A percentile compares a stretch with the other conserved stretches of the same genome.
These are phyloP conservation scores for Hydrotaea cyrtoneurina DNA, from an alignment of 2,888 invertebrate genomes.

Conservation along the genomic window DNA sequence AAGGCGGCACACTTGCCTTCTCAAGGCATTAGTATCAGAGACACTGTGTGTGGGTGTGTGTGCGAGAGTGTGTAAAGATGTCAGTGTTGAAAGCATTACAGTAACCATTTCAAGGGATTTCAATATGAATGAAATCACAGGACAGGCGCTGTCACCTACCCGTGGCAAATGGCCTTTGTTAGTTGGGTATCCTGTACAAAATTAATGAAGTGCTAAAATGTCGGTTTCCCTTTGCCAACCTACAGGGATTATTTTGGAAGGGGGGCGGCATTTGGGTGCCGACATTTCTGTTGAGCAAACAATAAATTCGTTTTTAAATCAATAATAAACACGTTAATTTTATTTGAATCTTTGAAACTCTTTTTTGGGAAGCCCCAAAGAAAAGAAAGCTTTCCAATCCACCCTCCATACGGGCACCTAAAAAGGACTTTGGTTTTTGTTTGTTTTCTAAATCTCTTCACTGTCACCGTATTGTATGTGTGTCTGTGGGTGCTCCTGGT, in stretches of 20 bases:
- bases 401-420: background rate
- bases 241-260: background rate
- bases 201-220: slow-evolving; percentile 28
- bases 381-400: slow-evolving; percentile 8
- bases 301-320: slow-evolving; percentile 21
- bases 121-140: background rate
- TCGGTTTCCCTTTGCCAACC: background rate
- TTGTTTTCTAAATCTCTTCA: background rate
- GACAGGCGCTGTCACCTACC: background rate
- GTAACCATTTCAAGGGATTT: background rate
- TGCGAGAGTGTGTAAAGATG: too few relatives aligned
- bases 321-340: slow-evolving; percentile 26
- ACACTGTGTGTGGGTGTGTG: background rate
- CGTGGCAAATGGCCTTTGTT: background rate
- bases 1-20: background rate
- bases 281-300: background rate
- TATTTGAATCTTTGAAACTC: background rate
- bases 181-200: background rate
- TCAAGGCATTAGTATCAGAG: background rate
- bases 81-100: background rate
- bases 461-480: too few relatives aligned
- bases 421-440: background rate
- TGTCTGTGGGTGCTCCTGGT: background rate
- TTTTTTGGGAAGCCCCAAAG: background rate
- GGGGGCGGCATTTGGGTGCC: background rate